Conservation (phyloP, 2,888 invertebrate species). For the Mesochorus sp. region DNA sequence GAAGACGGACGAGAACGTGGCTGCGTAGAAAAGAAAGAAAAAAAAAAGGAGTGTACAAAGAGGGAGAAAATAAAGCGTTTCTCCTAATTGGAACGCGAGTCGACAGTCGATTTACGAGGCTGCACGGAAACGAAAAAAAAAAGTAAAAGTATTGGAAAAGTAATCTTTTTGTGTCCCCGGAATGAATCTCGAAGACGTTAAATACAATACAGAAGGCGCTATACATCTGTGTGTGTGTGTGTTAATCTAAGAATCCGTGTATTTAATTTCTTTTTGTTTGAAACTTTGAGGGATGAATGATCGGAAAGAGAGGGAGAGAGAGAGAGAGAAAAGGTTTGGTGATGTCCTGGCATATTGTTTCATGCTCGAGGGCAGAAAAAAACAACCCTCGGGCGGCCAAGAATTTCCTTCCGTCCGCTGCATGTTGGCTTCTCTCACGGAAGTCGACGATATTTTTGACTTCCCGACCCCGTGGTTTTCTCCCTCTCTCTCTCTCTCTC, state of each 20-base stretch:
- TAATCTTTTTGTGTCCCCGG: conserved; percentile 48
- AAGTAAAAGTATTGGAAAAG: conserved; percentile 35
- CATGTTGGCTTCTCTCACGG: conserved; percentile 67
- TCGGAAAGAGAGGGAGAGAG: conserved; percentile 3
- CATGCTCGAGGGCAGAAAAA: conserved; percentile 64
- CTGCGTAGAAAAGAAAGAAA: conserved; percentile 12
- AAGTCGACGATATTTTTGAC: conserved; percentile 80
- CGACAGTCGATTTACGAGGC: conserved; percentile 47
- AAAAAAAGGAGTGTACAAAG: too few relatives aligned
- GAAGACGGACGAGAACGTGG: neutral
- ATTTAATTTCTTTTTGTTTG: conserved; percentile 6
- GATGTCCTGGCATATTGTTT: conserved; percentile 76
- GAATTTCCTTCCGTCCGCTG: conserved; percentile 68
- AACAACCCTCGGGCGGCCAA: conserved; percentile 48
- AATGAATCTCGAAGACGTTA: conserved; percentile 30
- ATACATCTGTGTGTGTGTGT: conserved; percentile 9
- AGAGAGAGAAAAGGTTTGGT: conserved; percentile 60
- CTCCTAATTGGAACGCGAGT: conserved; percentile 62
- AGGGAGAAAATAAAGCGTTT: conserved; percentile 59
- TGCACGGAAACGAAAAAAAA: conserved; percentile 4
- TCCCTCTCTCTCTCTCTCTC: conserved; percentile 49
- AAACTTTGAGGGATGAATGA: conserved; percentile 24
- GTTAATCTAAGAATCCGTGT: neutral
- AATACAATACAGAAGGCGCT: conserved; percentile 11
- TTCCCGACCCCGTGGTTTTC: conserved; percentile 68